Conservation (phyloP, 2,113 vertebrate species). For the Xiphophorus maculatus region DNA sequence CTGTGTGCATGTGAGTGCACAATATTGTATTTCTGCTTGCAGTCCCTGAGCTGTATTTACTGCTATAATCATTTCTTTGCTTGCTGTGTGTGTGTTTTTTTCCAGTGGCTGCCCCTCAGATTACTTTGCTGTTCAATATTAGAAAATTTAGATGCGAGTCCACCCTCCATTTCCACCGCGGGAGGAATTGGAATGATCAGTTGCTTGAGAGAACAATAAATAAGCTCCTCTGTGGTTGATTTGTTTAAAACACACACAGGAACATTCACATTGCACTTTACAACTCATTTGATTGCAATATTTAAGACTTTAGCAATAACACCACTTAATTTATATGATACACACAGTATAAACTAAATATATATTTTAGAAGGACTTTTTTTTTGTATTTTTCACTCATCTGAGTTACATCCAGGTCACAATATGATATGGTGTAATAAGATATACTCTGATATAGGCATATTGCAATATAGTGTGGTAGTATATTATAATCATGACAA, state of each 20-base stretch:
- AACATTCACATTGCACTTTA: constrained; percentile 29
- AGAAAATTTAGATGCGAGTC: constrained; percentile 51
- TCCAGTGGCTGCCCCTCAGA: constrained; percentile 39
- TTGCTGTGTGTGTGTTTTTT: constrained; percentile 41
- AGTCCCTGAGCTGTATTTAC: constrained; percentile 27
- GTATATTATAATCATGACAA: too few species aligned
- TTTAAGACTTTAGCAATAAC: constrained; percentile 17
- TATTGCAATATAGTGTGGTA: too few species aligned
- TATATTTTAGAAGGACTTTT: not conserved
- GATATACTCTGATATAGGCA: too few species aligned
- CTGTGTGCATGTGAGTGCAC: not conserved
- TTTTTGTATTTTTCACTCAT: not conserved
- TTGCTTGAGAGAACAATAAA: constrained; percentile 52
- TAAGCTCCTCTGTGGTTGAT: constrained; percentile 42
- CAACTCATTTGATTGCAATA: constrained; percentile 18
- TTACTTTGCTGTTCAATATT: constrained; percentile 49
- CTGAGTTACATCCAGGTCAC: not conserved
- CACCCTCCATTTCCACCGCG: constrained; percentile 34
- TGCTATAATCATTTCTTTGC: constrained; percentile 35
- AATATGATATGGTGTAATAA: too few species aligned
- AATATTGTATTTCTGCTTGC: not conserved
- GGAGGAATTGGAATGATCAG: constrained; percentile 42
- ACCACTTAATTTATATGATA: not conserved
- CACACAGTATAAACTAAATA: not conserved
- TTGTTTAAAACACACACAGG: constrained; percentile 33